Base-by-base conservation (phyloP, 2,797 vertebrate species). In the Clarias laeviceps region DNA sequence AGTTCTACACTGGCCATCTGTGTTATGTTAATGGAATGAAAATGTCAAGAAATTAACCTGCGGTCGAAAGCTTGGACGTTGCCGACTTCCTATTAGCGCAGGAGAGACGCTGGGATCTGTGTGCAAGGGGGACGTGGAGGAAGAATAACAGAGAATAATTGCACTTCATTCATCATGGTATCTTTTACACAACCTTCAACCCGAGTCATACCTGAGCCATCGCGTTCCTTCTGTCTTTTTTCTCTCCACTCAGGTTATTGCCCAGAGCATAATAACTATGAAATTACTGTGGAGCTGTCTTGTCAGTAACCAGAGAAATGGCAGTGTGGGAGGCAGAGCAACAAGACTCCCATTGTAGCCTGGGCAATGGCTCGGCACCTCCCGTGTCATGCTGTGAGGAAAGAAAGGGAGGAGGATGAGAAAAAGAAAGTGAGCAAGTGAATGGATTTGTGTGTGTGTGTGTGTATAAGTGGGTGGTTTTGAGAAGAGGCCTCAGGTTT, bases 1-100 rank as follows among this genome's bases (percentile, higher is more conserved):
- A 92, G 91, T 93, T 93, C 90, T 93, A 90, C 85, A 15, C 37
- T 88, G 90, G 90, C 94, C 94, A 94, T 94, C 93, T 94, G 94
- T 91, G 92, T 92, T 89, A 88, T 87, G 90, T 90, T 88, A 90
- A 92, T 84, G 90, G 85, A 89, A 88, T 82, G 88, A 69, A 86
- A 88, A 90, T 88, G 88, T 90, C 88, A 89, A 88, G 80, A 92
- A 90, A 91, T 92, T 89, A 93, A 94, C 94, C 92, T 93, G 89
- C 87, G 90, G 91, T 82, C 80, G 59, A 87, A 62, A 79, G 82
- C 87, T 20, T 45, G 74, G 78, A 86, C 80, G 82, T 62, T 34
- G 50, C 40, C 80, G 86, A 84, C 50, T 45, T 79, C 22, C 56
- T 70, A 81, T 72, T 86, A 88, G 77, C 59, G 17, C 72, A 72